Conservation (phyloP, 2,888 invertebrate species). For the Drosophila falleni region DNA sequence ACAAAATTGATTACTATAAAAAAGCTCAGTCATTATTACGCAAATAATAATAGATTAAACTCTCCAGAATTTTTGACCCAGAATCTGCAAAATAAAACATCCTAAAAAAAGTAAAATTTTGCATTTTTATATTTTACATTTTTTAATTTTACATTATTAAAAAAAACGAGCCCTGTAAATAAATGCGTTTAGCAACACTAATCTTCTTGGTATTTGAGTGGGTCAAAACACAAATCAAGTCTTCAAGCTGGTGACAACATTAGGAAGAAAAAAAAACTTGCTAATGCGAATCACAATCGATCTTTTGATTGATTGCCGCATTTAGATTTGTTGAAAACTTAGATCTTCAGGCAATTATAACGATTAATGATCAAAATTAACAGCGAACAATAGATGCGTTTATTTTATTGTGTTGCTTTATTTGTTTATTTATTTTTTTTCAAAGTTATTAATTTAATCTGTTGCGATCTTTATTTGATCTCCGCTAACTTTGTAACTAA, state of each 20-base stretch:
- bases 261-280: slow-evolving; percentile 6
- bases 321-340: slow-evolving; percentile 12
- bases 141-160: too few relatives aligned
- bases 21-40: background rate
- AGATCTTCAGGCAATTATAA: slow-evolving; percentile 5
- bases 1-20: background rate
- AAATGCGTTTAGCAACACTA: slow-evolving; percentile 4
- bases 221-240: background rate
- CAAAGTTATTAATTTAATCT: slow-evolving; percentile 6
- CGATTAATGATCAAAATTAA: slow-evolving; percentile 25
- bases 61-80: too few relatives aligned
- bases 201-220: background rate
- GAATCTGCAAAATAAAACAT: too few relatives aligned
- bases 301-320: slow-evolving; percentile 28
- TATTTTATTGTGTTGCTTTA: slow-evolving; percentile 5
- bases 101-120: background rate
- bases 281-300: slow-evolving; percentile 19
- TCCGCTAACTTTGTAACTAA: background rate
- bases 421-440: background rate
- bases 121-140: too few relatives aligned
- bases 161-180: too few relatives aligned
- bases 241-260: background rate
- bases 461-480: slow-evolving; percentile 7
- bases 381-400: slow-evolving; percentile 11
- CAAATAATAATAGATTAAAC: background rate